Percentiles rank a stretch among this genome's conserved stretches.
Evolutionary conservation across 2,888 invertebrate species (phyloP).

Genomic region (Caenorhabditis sp.): DNA sequence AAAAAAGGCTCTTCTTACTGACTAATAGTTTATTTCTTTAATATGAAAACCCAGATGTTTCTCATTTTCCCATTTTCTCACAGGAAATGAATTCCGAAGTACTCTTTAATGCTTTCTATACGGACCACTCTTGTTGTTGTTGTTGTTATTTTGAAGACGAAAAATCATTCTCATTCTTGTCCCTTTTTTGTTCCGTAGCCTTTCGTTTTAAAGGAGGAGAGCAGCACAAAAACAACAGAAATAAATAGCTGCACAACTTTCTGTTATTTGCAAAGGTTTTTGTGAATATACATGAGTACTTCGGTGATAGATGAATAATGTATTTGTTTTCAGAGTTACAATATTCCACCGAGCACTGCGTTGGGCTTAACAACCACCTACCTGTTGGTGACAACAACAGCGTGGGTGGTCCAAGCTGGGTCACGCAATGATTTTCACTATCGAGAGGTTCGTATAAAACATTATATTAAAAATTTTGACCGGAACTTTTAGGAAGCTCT

Average conservation of each 20-base stretch:
- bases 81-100: not conserved
- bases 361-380: conserved; percentile 29
- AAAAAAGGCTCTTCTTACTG: no score
- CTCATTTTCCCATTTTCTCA: not conserved
- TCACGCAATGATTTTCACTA: conserved; percentile 35
- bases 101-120: not conserved
- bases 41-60: not conserved
- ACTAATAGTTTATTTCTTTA: no score
- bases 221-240: conserved; percentile 9
- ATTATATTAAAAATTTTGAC: no score
- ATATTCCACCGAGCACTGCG: conserved; percentile 38
- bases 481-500: conserved; percentile 22
- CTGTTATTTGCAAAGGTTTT: not conserved
- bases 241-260: conserved; percentile 17
- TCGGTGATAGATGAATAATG: not conserved
- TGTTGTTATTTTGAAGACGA: conserved; percentile 21
- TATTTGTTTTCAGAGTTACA: conserved; percentile 30
- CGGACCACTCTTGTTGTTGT: conserved; percentile 8
- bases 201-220: not conserved
- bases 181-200: not conserved
- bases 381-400: conserved; percentile 42
- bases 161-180: conserved; percentile 3
- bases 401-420: conserved; percentile 41
- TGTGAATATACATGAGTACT: not conserved
- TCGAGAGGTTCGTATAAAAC: conserved; percentile 30